Base-by-base conservation (phyloP, 2,113 vertebrate species). In the Lophotis ruficrista region DNA sequence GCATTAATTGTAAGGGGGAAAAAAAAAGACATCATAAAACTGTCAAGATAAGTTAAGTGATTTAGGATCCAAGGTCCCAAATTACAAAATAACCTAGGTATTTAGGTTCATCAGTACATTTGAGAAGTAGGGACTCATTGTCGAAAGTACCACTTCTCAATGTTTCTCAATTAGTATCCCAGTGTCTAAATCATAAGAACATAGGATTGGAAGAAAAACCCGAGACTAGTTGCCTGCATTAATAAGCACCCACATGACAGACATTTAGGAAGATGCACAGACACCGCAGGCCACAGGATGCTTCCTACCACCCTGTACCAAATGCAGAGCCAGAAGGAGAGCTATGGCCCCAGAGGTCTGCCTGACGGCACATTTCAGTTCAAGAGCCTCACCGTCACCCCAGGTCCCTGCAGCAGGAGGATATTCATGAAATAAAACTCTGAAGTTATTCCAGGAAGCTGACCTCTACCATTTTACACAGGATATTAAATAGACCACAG, bases 401-500 rank as follows among this genome's bases (percentile, higher is more conserved):
- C 80, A 64, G 51, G 60, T 89, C 64, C 30, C 69, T 51, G 16
- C 83, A 92, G 72, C 60, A 89, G 89, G 33, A 86, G 56, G 56
- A 47, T 78, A 92, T 56, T 81, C 1, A 0, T 89, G 93, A 97
- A 95, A 94, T 54, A 87, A 87, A 94, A 92, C 69, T 75, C 93
- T 60, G 9, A 62, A 86, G 51, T 95, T 96, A 96, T 92, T 94
- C 87, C 94, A 95, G 94, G 95, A 94, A 94, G 91, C 57, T 89
- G 96, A 95, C 96, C 93, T 90, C 87, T 70, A 94, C 95, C 73
- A 75, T 95, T 95, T 95, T 71, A 94, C 87, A 91, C 80, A 94
- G 96, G 95, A 94, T 94, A 95, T 95, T 94, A 91, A 96, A 93
- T 81, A 95, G 94, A 94, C 56, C 77, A 77, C 95, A 96, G 83